phyloP scores from a whole-genome alignment of 2,113 vertebrate genomes.

The Myotis davidii region DNA sequence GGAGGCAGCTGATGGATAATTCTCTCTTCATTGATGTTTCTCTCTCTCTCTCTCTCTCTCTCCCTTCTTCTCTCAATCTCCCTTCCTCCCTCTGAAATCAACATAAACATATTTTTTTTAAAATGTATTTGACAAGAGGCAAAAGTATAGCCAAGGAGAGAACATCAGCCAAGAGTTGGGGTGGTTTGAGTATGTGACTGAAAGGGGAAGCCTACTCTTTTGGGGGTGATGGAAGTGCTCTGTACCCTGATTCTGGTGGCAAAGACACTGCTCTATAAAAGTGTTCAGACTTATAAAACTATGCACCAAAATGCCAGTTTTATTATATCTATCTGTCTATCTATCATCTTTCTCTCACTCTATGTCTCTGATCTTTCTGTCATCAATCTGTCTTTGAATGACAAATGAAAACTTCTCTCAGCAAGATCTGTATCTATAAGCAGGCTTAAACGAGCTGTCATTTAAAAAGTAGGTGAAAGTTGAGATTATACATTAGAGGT shows the following conservation, averaged over 20 bases:
- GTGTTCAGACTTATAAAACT: neutral
- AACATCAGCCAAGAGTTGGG: neutral
- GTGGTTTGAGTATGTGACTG: neutral
- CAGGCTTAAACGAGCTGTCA: neutral
- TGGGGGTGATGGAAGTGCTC: neutral
- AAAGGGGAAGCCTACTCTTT: too few species aligned
- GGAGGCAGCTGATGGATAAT: too few species aligned
- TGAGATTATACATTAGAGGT: neutral
- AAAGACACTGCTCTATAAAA: neutral
- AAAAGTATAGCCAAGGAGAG: neutral
- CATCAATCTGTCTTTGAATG: neutral
- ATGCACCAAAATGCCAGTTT: neutral
- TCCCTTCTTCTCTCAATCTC: too few species aligned
- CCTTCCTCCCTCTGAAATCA: too few species aligned
- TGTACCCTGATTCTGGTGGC: neutral
- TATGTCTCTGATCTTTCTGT: neutral
- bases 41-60: too few species aligned
- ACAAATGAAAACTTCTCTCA: neutral
- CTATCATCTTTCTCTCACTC: neutral
- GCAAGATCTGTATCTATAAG: neutral
- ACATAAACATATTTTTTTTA: too few species aligned
- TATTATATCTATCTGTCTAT: neutral
- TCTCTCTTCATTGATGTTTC: too few species aligned
- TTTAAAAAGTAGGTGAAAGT: neutral
- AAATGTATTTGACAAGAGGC: neutral